Conservation (phyloP, 1,140 invertebrate species). For the Eumaeus atala region DNA sequence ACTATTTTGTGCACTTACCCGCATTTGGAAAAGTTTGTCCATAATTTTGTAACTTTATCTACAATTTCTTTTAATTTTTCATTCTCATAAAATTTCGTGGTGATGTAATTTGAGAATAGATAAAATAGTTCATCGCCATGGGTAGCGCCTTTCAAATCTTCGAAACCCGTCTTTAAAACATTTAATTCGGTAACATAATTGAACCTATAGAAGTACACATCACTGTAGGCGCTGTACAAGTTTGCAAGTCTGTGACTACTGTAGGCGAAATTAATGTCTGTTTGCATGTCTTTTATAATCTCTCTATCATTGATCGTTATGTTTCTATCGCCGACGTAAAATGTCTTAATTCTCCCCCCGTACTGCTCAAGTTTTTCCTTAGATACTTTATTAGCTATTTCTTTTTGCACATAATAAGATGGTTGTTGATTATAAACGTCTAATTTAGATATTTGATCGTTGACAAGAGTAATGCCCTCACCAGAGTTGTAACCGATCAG, state of each 20-base stretch:
- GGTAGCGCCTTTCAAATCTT: constrained; percentile 64
- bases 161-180: constrained; percentile 36
- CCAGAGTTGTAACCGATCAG: constrained; percentile 76
- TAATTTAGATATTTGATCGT: constrained; percentile 36
- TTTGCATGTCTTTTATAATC: constrained; percentile 21
- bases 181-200: constrained; percentile 60
- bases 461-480: constrained; percentile 73
- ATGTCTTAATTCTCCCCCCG: constrained; percentile 55
- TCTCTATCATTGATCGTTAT: constrained; percentile 27
- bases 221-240: constrained; percentile 29
- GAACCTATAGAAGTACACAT: constrained; percentile 73
- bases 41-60: constrained; percentile 75
- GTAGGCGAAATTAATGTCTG: constrained; percentile 31
- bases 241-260: constrained; percentile 56
- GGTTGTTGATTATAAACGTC: constrained; percentile 48
- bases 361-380: constrained; percentile 43
- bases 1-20: constrained; percentile 68
- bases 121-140: constrained; percentile 81
- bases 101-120: constrained; percentile 73
- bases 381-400: constrained; percentile 36
- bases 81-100: constrained; percentile 42
- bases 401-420: constrained; percentile 50
- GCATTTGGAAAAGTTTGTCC: constrained; percentile 81
- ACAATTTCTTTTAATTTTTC: constrained; percentile 42
- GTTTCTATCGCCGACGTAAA: constrained; percentile 65